Percentiles rank a stretch among this genome's conserved stretches.
Conservation (phyloP, 1,140 invertebrate genomes). For the Eueides isabella region DNA sequence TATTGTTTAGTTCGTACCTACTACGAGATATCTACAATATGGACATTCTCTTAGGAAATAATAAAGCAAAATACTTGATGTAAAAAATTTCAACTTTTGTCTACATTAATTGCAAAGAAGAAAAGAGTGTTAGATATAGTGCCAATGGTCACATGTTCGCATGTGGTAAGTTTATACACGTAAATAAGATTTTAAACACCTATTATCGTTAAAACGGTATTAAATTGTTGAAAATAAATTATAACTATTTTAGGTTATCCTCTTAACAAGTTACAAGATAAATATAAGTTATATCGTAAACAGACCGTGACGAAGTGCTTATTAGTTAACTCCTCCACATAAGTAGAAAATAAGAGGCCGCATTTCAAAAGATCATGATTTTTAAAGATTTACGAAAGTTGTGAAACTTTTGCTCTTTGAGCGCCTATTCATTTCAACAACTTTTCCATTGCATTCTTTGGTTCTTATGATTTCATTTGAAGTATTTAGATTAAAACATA, state of each 20-base stretch:
- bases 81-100: too few relatives aligned
- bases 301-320: constrained; percentile 34
- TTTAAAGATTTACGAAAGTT: constrained; percentile 29
- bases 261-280: constrained; percentile 23
- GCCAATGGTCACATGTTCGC: too few relatives aligned
- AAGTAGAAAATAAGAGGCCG: constrained; percentile 22
- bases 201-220: too few relatives aligned
- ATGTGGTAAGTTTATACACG: too few relatives aligned
- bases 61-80: too few relatives aligned
- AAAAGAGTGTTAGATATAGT: too few relatives aligned
- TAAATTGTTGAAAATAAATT: too few relatives aligned
- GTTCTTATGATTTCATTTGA: neutral
- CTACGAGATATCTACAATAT: too few relatives aligned
- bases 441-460: neutral
- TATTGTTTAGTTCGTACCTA: too few relatives aligned
- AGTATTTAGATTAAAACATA: neutral
- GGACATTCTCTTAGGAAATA: too few relatives aligned
- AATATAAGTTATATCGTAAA: constrained; percentile 32
- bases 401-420: neutral
- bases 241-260: neutral
- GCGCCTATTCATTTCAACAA: neutral
- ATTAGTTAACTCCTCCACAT: constrained; percentile 20
- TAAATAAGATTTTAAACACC: too few relatives aligned
- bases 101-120: too few relatives aligned
- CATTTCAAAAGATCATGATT: constrained; percentile 27